These are phyloP conservation scores for Aurelia aurita complex sp. Pacific DNA, from an alignment of 30 jellyfish, hydroid and myxozoan genomes.

Conservation along the genomic window DNA sequence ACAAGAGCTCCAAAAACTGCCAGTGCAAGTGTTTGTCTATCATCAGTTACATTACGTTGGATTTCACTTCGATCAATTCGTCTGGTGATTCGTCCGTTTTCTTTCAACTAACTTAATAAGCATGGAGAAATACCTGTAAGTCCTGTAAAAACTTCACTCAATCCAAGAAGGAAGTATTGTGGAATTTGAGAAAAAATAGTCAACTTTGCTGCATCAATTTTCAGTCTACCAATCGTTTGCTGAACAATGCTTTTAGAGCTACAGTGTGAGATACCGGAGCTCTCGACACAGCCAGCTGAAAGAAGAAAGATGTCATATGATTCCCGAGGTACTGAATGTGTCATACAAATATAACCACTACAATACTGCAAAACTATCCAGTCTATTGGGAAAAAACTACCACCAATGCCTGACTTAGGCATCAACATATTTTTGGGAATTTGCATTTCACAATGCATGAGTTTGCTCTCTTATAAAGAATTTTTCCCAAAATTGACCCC, in stretches of 20 bases:
- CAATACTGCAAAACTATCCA: too few relatives aligned
- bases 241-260: background rate
- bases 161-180: constrained; percentile 41
- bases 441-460: too few relatives aligned
- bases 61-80: background rate
- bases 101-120: background rate
- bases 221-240: constrained; percentile 18
- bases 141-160: constrained; percentile 54
- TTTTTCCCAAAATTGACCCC: too few relatives aligned
- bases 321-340: too few relatives aligned
- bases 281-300: constrained; percentile 65
- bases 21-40: too few relatives aligned
- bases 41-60: background rate
- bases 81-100: too few relatives aligned
- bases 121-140: constrained; percentile 39
- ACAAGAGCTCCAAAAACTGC: too few relatives aligned
- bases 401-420: too few relatives aligned
- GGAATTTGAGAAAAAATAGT: constrained; percentile 52
- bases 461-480: too few relatives aligned
- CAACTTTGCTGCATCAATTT: constrained; percentile 22
- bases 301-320: background rate
- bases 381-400: too few relatives aligned
- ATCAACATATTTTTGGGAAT: too few relatives aligned
- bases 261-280: constrained; percentile 10
- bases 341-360: too few relatives aligned